Evolutionary conservation across 1,140 invertebrate species (phyloP).

Genomic region (Conus betulinus): DNA sequence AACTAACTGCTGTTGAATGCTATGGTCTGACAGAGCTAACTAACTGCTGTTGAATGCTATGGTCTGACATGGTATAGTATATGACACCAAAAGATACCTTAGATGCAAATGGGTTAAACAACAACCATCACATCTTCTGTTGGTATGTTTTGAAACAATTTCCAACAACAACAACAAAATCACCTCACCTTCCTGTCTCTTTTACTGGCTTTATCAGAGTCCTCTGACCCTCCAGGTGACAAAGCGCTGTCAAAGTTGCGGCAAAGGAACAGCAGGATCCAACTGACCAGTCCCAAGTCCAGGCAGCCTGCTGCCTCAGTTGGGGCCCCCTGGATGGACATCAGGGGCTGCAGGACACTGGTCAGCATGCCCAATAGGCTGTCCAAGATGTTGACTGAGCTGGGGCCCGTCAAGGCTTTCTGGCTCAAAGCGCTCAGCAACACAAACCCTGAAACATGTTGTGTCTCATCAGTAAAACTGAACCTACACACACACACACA

Average conservation of each 20-base stretch:
- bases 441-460: slow-evolving; percentile 83
- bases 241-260: slow-evolving; percentile 82
- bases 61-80: too few relatives aligned
- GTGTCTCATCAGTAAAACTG: too few relatives aligned
- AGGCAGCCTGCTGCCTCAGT: slow-evolving; percentile 63
- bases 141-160: not conserved
- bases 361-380: slow-evolving; percentile 72
- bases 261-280: slow-evolving; percentile 87
- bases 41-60: too few relatives aligned
- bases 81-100: too few relatives aligned
- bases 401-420: slow-evolving; percentile 81
- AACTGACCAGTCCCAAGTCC: slow-evolving; percentile 85
- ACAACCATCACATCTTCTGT: too few relatives aligned
- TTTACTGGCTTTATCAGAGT: slow-evolving; percentile 50
- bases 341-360: slow-evolving; percentile 67
- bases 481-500: too few relatives aligned
- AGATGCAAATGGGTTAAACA: too few relatives aligned
- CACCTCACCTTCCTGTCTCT: slow-evolving; percentile 44
- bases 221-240: slow-evolving; percentile 52
- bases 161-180: not conserved
- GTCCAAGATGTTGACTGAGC: slow-evolving; percentile 69
- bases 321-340: not conserved
- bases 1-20: too few relatives aligned
- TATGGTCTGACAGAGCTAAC: too few relatives aligned
- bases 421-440: slow-evolving; percentile 90